phyloP scores from a whole-genome alignment of 2,888 invertebrate genomes.

The Brachyptera risi region DNA sequence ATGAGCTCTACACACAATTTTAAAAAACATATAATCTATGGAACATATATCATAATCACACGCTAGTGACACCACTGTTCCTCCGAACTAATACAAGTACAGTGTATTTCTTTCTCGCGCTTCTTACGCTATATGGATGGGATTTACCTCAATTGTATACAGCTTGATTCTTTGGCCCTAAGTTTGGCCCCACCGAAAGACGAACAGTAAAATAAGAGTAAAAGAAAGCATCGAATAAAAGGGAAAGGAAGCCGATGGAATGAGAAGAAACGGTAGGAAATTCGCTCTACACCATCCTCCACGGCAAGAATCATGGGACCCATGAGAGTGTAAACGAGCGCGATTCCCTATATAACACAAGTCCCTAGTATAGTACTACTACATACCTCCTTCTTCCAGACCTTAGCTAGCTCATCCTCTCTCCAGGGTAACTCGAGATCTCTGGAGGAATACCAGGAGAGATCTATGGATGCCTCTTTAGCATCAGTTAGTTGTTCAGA shows the following conservation, averaged over 20 bases:
- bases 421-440: neutral
- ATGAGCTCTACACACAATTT: too few relatives aligned
- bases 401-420: neutral
- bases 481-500: constrained; percentile 42
- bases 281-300: neutral
- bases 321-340: constrained; percentile 34
- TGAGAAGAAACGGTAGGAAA: neutral
- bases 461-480: constrained; percentile 46
- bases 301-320: constrained; percentile 27
- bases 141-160: neutral
- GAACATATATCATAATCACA: too few relatives aligned
- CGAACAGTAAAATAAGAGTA: neutral
- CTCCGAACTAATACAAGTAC: too few relatives aligned
- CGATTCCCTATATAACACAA: constrained; percentile 32
- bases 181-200: neutral
- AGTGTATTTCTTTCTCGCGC: neutral
- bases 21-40: too few relatives aligned
- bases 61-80: too few relatives aligned
- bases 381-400: neutral
- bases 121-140: too few relatives aligned
- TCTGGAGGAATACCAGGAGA: constrained; percentile 41
- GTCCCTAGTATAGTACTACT: neutral
- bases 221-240: neutral
- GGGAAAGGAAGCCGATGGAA: neutral
- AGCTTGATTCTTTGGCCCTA: neutral